These are phyloP conservation scores for Rallus limicola DNA, from an alignment of 2,113 vertebrate species.

Conservation along the genomic window DNA sequence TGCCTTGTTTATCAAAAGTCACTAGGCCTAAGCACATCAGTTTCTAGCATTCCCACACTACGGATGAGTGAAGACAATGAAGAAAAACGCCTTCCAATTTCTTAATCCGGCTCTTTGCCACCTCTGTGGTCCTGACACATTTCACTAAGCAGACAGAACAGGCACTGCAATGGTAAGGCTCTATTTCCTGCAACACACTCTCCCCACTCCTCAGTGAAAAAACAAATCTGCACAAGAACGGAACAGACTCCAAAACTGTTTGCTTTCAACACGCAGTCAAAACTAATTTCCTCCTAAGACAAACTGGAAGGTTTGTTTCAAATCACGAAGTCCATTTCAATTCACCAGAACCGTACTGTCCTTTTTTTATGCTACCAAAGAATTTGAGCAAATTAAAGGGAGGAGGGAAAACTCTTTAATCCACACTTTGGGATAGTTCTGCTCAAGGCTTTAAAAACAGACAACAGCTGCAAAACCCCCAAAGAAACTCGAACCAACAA, in stretches of 20 bases:
- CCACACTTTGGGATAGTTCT: background rate
- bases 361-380: background rate
- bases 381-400: background rate
- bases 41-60: background rate
- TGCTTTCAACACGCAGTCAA: background rate
- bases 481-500: background rate
- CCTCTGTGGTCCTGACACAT: background rate
- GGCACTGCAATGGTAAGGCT: background rate
- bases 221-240: background rate
- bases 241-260: background rate
- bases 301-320: background rate
- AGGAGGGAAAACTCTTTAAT: background rate
- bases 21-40: background rate
- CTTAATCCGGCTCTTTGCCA: background rate
- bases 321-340: background rate
- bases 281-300: background rate
- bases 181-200: background rate
- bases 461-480: background rate
- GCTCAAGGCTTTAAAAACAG: background rate
- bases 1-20: background rate
- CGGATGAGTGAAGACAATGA: background rate
- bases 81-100: background rate
- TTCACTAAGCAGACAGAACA: background rate
- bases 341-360: background rate
- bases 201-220: fast-evolving